Base-by-base conservation (phyloP, 2,888 invertebrate genomes). In the Hanleya hanleyi region DNA sequence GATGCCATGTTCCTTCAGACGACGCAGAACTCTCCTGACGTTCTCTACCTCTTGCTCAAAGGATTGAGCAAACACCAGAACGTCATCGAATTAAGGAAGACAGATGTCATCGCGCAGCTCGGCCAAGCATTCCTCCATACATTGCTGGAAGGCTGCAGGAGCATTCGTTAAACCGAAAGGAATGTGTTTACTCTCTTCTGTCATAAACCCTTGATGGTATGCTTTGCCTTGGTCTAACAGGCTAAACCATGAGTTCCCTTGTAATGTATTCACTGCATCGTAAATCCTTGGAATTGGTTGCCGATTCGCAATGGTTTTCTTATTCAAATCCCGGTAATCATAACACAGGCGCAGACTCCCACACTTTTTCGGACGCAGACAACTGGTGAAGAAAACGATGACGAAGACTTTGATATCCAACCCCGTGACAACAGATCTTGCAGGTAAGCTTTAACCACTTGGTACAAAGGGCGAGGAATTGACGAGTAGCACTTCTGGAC, bases 381-480 rank as follows among this genome's bases (percentile, higher is more conserved):
- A 12, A 64, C 18, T 12, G 29, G n/a, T 26, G 15, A 35, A 29
- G 29, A 15, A 22, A 29, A 29, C 12, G 41, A 18, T 12, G 41
- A 41, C 9, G 9, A 12, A 9, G 41, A 41, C 41, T 41, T 41
- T 9, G 41, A 29, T 7, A 64, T 33, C 29, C 29, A 64, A 12
- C 64, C 64, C 22, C 32, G 15, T 15, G 7, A 15, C 7, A 64
- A 29, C 9, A 64, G 35, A 64, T 64, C 35, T 7, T 33, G 32
- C 12, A 64, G 64, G 35, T 64, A 64, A 64, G 15, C 64, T 64
- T 64, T 64, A 12, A 64, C 64, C 22, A 29, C 64, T 12, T 64
- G 15, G 29, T 64, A 64, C 32, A 64, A 22, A 15, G 41, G 64
- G 12, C 29, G 29, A 33, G 64, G 64, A 15, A 64, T 35, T 7